These are phyloP conservation scores for Cataglyphis cursor DNA, from an alignment of 2,888 invertebrate genomes.

Conservation along the genomic window DNA sequence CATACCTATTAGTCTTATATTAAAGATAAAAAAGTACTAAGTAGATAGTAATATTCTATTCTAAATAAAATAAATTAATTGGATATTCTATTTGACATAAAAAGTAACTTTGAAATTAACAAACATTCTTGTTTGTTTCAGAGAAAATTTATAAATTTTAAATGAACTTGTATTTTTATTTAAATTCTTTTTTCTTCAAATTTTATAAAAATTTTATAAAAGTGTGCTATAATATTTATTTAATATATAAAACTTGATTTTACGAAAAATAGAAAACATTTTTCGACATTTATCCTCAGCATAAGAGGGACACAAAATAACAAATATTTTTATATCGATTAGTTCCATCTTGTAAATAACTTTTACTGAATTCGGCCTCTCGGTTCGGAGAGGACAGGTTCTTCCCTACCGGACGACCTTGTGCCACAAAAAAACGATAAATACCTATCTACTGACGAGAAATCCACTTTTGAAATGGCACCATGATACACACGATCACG, in stretches of 20 bases:
- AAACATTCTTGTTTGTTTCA: not conserved
- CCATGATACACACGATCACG: slow-evolving; percentile 5
- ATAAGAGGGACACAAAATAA: not conserved
- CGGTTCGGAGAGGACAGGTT: not conserved
- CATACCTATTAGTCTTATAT: not conserved
- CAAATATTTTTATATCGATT: slow-evolving; percentile 14
- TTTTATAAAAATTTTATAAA: not conserved
- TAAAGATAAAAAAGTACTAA: not conserved
- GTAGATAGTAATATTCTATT: not conserved
- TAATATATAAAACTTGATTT: not conserved
- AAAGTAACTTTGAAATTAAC: not conserved
- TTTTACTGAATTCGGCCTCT: slow-evolving; percentile 25
- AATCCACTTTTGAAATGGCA: slow-evolving; percentile 66
- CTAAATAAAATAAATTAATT: not conserved
- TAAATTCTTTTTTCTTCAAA: not conserved
- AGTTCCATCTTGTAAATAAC: not conserved
- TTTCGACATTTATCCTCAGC: not conserved
- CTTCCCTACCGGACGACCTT: slow-evolving; percentile 60
- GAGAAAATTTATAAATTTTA: not conserved
- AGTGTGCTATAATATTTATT: not conserved
- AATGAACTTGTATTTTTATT: not conserved
- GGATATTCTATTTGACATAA: not conserved
- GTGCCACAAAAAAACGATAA: slow-evolving; percentile 48
- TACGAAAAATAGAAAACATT: not conserved
- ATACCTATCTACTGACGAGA: slow-evolving; percentile 41